Conservation (phyloP, 2,888 invertebrate genomes). For the Papilio protenor region DNA sequence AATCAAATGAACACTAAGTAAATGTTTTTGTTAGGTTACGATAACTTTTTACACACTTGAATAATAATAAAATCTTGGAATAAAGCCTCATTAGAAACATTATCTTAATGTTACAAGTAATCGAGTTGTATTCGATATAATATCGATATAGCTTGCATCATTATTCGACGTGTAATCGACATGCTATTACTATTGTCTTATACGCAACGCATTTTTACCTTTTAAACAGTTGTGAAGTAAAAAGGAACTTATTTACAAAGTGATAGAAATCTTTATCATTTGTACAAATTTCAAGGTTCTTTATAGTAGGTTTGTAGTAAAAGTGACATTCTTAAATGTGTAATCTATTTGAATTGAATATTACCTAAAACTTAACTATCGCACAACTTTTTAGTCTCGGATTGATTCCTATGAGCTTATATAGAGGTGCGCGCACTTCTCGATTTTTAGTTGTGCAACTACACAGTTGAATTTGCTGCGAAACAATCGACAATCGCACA, state of each 20-base stretch:
- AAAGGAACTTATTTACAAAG: conserved; percentile 5
- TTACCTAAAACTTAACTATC: no score
- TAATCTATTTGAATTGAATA: background rate
- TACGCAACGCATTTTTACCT: conserved; percentile 28
- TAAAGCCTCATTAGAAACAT: background rate
- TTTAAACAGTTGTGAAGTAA: background rate
- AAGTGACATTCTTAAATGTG: conserved; percentile 32
- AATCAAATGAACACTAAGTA: no score
- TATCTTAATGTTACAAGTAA: conserved; percentile 55
- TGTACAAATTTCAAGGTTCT: conserved; percentile 16
- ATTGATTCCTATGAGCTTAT: no score
- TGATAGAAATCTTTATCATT: background rate
- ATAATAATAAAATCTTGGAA: background rate
- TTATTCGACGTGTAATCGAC: conserved; percentile 66
- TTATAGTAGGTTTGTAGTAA: conserved; percentile 20
- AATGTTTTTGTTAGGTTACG: no score
- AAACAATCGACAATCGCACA: no score
- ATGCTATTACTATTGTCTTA: conserved; percentile 56
- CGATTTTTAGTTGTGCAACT: no score
- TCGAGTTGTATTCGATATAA: conserved; percentile 62
- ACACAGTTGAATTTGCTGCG: no score
- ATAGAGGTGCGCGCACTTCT: no score
- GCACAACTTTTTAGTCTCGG: no score
- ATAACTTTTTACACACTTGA: background rate
- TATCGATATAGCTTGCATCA: conserved; percentile 59